Conservation (phyloP, 2,888 invertebrate genomes). For the Gastrophysa polygoni region DNA sequence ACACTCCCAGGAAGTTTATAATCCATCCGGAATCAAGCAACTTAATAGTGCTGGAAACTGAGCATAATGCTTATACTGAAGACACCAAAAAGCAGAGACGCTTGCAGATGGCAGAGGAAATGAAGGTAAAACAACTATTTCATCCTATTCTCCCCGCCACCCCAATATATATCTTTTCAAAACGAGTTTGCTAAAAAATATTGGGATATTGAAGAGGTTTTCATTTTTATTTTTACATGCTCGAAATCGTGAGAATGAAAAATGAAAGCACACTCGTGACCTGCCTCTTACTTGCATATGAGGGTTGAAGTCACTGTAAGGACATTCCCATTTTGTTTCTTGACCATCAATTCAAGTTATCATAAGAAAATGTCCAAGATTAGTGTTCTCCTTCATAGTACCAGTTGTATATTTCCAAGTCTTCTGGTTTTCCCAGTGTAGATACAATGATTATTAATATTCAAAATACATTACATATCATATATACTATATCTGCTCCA, state of each 20-base stretch:
- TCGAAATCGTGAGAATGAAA: too few species aligned
- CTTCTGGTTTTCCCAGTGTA: background rate
- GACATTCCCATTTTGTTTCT: background rate
- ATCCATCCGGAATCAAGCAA: slow-evolving; percentile 91
- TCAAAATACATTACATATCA: too few species aligned
- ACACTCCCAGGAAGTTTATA: slow-evolving; percentile 94
- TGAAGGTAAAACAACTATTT: slow-evolving; percentile 63
- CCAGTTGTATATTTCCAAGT: slow-evolving; percentile 9
- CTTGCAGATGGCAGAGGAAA: slow-evolving; percentile 97
- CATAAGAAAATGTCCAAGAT: slow-evolving; percentile 17
- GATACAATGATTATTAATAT: background rate
- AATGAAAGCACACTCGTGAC: too few species aligned
- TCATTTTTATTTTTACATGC: too few species aligned
- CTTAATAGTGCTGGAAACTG: slow-evolving; percentile 92
- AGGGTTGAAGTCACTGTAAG: too few species aligned
- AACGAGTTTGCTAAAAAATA: too few species aligned
- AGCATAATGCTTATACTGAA: slow-evolving; percentile 98
- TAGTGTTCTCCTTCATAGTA: slow-evolving; percentile 31
- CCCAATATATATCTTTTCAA: too few species aligned
- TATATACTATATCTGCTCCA: too few species aligned
- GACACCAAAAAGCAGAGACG: slow-evolving; percentile 90
- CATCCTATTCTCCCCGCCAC: background rate
- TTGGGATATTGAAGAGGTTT: too few species aligned
- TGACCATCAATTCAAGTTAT: slow-evolving; percentile 1
- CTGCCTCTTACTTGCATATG: too few species aligned